phyloP scores from a whole-genome alignment of 2,797 vertebrate species.

The Schizopygopsis malacanthus region DNA sequence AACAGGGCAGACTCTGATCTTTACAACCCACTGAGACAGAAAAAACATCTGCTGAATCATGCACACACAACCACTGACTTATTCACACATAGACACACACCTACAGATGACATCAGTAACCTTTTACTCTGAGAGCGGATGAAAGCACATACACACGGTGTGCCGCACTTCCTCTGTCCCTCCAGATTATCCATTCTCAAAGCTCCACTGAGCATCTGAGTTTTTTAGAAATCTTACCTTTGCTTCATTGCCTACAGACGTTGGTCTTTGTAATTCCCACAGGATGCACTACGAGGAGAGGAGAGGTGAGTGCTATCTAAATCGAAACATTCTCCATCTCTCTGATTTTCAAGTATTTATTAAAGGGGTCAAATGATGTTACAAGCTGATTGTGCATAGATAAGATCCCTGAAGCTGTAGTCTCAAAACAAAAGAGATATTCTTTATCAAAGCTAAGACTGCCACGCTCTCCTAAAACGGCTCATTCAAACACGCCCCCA shows the following conservation, averaged over 20 bases:
- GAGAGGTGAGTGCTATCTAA: slow-evolving; percentile 6
- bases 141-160: neutral
- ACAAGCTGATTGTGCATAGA: too few relatives aligned
- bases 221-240: neutral
- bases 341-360: neutral
- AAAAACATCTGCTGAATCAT: slow-evolving; percentile 23
- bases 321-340: neutral
- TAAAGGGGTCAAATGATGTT: too few relatives aligned
- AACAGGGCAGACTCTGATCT: slow-evolving; percentile 18
- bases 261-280: slow-evolving; percentile 1
- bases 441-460: too few relatives aligned
- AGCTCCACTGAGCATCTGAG: slow-evolving; percentile 27
- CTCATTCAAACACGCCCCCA: too few relatives aligned
- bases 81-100: slow-evolving; percentile 25
- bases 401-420: too few relatives aligned
- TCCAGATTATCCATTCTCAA: slow-evolving; percentile 39
- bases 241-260: neutral
- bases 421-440: too few relatives aligned
- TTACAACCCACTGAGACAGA: slow-evolving; percentile 31
- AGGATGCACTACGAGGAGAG: neutral
- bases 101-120: slow-evolving; percentile 44
- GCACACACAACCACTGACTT: slow-evolving; percentile 14
- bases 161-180: slow-evolving; percentile 33
- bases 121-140: slow-evolving; percentile 24
- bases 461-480: too few relatives aligned